Conservation (phyloP, 2,797 vertebrate species). For the Pangasius macronema region DNA sequence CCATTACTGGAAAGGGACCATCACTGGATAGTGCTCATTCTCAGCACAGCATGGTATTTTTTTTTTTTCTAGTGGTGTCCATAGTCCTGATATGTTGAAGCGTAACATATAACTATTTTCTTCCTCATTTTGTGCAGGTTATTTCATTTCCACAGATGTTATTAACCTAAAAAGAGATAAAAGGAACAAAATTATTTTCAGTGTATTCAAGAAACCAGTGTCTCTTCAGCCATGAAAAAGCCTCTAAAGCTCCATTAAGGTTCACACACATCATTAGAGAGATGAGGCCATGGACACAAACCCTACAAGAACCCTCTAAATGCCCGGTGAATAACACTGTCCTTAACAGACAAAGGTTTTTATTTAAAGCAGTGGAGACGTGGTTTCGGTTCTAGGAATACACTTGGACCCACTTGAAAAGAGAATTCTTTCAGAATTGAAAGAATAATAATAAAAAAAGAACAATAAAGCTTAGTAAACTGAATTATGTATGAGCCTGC, state of each 20-base stretch:
- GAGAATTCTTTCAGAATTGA: conserved; percentile 37
- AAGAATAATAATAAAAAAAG: conserved; percentile 31
- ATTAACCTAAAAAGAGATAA: conserved; percentile 32
- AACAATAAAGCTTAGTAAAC: conserved; percentile 23
- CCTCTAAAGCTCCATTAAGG: conserved; percentile 38
- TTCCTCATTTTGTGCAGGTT: conserved; percentile 1
- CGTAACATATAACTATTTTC: conserved; percentile 11
- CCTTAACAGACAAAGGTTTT: conserved; percentile 29
- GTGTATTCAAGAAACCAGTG: conserved; percentile 26
- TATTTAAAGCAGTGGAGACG: conserved; percentile 24
- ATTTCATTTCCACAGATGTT: conserved; percentile 17
- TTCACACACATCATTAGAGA: conserved; percentile 38
- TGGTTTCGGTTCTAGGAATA: conserved; percentile 14
- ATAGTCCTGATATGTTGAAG: conserved; percentile 19
- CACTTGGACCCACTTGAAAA: conserved; percentile 34
- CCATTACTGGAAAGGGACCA: conserved; percentile 4
- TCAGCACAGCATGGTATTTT: conserved; percentile 11
- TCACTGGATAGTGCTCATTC: conserved; percentile 18
- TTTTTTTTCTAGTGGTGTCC: not conserved
- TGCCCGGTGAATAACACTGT: conserved; percentile 31
- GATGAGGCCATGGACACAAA: conserved; percentile 13
- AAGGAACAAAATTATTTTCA: conserved; percentile 27
- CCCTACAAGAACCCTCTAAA: conserved; percentile 27
- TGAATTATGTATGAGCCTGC: conserved; percentile 45
- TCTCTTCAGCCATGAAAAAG: conserved; percentile 28